Evolutionary conservation across 2,888 invertebrate species (phyloP), one percentile per base, ranked within the genome.

Genomic region (Hydropsyche betteni): DNA sequence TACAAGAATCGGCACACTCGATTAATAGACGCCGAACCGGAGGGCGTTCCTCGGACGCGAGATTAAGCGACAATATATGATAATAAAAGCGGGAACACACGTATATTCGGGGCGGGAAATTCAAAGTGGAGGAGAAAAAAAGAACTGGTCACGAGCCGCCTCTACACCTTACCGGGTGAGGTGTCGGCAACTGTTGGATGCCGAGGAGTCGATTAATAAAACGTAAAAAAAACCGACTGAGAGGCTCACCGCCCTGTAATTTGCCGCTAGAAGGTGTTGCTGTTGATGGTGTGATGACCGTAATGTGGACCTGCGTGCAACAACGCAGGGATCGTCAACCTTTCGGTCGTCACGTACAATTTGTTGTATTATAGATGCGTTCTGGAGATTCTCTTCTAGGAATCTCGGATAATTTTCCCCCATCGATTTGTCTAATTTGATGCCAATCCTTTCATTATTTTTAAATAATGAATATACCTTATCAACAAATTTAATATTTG

Each of bases 261-360:
- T 87, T 88, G 87, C 86, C 83, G 84, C 82, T 86, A 84, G 86
- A 86, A 79, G 87, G 87, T 87, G 87, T 86, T 85, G 86, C 76
- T 74, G 78, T 76, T 77, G 79, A 77, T 77, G 77, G 77, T 74
- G 77, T 77, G 76, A 78, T 77, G 78, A 71, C 74, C 75, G 76
- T 77, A 70, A 70, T 76, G 75, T 70, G 69, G 74, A 74, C 75
- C 70, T 74, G 68, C 68, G 51, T 68, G 68, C 34, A 64, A 24
- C 68, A 10, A 52, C 64, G 36, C 68, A 52, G 51, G 52, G 51
- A 38, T 44, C 51, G 44, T 33, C 64, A 64, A 64, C 64, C 14
- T n/a, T 55, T 16, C n/a, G 55, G 3, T 44, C 24, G 24, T 24
- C 24, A 24, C 24, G 24, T 24, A 24, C 24, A 24, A 24, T 24